phyloP scores from a whole-genome alignment of 1,140 invertebrate species.

The Pseudomyrmex gracilis region DNA sequence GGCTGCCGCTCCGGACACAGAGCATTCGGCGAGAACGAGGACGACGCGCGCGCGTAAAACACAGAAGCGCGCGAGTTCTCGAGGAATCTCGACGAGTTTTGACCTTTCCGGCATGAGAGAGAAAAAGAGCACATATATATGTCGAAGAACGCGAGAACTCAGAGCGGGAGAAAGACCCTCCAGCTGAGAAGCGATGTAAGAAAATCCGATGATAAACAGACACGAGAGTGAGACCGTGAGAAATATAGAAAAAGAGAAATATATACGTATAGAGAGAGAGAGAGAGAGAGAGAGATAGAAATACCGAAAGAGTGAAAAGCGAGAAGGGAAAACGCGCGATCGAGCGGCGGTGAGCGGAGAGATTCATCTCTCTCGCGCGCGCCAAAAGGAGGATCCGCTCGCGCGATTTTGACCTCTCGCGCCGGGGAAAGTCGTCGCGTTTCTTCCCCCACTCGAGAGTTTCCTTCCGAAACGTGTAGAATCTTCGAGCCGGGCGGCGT shows the following conservation, averaged over 20 bases:
- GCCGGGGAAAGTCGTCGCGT: slow-evolving; percentile 24
- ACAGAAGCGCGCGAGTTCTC: slow-evolving; percentile 28
- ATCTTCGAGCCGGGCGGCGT: neutral
- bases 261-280: too few species aligned
- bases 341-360: neutral
- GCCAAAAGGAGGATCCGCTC: slow-evolving; percentile 14
- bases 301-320: neutral
- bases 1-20: neutral
- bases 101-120: slow-evolving; percentile 21
- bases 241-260: neutral
- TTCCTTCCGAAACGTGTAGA: neutral
- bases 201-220: slow-evolving; percentile 47
- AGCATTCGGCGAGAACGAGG: neutral
- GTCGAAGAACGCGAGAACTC: slow-evolving; percentile 1
- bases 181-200: slow-evolving; percentile 49
- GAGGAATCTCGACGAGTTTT: slow-evolving; percentile 18
- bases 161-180: slow-evolving; percentile 8
- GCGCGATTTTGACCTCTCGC: slow-evolving; percentile 15
- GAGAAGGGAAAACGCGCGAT: slow-evolving; percentile 32
- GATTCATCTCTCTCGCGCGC: slow-evolving; percentile 42
- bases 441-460: neutral
- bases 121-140: neutral
- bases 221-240: slow-evolving; percentile 1
- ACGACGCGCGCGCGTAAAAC: slow-evolving; percentile 28
- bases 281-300: slow-evolving; percentile 28